Base-by-base conservation (phyloP, 2,113 vertebrate genomes). In the Misgurnus mizolepis region DNA sequence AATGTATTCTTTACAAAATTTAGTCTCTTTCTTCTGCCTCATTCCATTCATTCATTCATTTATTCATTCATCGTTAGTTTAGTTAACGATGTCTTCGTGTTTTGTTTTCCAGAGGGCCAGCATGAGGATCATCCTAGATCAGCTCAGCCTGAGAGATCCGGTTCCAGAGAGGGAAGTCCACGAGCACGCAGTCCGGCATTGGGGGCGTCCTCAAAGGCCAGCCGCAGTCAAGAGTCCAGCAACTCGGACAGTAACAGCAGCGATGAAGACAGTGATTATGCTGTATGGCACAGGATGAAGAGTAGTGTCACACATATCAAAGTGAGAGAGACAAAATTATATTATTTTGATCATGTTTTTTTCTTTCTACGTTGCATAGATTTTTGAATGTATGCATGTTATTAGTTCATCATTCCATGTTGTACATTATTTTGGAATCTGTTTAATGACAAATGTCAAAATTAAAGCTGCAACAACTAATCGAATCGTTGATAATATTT, bases 261-360 rank as follows among this genome's bases (percentile, higher is more conserved):
- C 1, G 91, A 91, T 18, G 88, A 88, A 7, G 85, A 88, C 68
- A 84, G 83, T 9, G 83, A 87, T 11, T 72, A 77, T 0, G 88
- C 84, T 0, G 80, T 84, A 0, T 11, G 79, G 69, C 88, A 82
- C 77, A 91, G 77, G 84, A 88, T 94, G 14, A 90, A 86, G 83
- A 94, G 93, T 83, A 92, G 91, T 4, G 88, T 94, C 64, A 91
- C 91, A 58, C 92, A 93, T 67, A 87, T 94, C 84, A 92, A 65
- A 86, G 93, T 94, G 85, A 89, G 90, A 7, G 85, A 89, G 90
- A 7, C 5, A 6, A 12, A 62, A 39, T 62, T 8, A 40, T 8
- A 76, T 7, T 34, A 3, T 34, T 34, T 34, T 34, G 27, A 66
- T 15, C 10, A 3, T 67, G 8, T 4, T 40, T 49, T 64, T 14